phyloP scores from a whole-genome alignment of 2,888 invertebrate species.

The Lasioglossum calceatum region DNA sequence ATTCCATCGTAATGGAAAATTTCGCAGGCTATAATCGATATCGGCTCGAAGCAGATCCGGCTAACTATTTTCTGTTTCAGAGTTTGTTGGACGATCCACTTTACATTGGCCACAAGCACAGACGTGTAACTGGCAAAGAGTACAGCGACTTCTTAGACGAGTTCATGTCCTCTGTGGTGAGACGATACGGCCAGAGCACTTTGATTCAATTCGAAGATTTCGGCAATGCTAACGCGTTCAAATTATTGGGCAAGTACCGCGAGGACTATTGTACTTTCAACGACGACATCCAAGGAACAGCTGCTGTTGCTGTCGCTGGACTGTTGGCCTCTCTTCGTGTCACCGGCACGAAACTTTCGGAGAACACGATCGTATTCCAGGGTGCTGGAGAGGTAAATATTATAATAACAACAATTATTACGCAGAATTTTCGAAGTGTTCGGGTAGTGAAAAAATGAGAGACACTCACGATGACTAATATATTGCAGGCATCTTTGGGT shows the following conservation, averaged over 20 bases:
- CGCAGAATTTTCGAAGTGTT: background rate
- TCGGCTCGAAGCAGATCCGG: too few species aligned
- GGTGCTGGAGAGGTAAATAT: slow-evolving; percentile 96
- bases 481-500: slow-evolving; percentile 92
- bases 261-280: slow-evolving; percentile 97
- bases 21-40: too few species aligned
- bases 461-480: background rate
- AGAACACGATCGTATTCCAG: slow-evolving; percentile 96
- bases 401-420: background rate
- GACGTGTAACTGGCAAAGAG: slow-evolving; percentile 91
- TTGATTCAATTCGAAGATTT: slow-evolving; percentile 99
- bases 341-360: slow-evolving; percentile 92
- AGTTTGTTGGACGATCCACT: slow-evolving; percentile 95
- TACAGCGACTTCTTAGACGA: slow-evolving; percentile 98
- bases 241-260: slow-evolving; percentile 95
- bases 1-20: background rate
- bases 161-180: slow-evolving; percentile 97
- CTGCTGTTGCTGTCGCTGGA: slow-evolving; percentile 97
- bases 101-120: slow-evolving; percentile 96
- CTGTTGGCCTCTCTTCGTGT: slow-evolving; percentile 94
- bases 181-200: slow-evolving; percentile 93
- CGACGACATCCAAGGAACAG: slow-evolving; percentile 99
- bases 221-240: slow-evolving; percentile 98
- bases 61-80: slow-evolving; percentile 81
- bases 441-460: background rate